phyloP scores from a whole-genome alignment of 1,140 invertebrate species.

The Pachyrhynchus sulphureomaculatus region DNA sequence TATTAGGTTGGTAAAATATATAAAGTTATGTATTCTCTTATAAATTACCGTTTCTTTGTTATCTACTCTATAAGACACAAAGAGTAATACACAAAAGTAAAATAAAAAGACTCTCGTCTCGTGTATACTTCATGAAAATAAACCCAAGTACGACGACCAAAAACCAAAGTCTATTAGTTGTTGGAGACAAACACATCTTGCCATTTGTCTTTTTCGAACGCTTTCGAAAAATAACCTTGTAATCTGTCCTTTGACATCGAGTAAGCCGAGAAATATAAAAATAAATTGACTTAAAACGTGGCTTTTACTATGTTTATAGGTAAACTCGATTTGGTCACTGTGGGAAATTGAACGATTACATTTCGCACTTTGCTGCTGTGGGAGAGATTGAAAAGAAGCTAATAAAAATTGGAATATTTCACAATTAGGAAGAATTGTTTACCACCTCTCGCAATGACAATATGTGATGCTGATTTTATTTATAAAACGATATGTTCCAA shows the following conservation, averaged over 20 bases:
- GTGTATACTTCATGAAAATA: too few species aligned
- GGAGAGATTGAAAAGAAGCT: too few species aligned
- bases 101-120: too few species aligned
- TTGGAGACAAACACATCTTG: constrained; percentile 35
- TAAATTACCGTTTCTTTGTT: not conserved
- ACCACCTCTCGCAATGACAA: too few species aligned
- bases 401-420: too few species aligned
- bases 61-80: not conserved
- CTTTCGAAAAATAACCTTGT: constrained; percentile 42
- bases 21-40: not conserved
- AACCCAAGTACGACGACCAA: too few species aligned
- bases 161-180: too few species aligned
- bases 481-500: too few species aligned
- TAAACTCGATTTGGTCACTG: constrained; percentile 5
- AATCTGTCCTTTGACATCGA: constrained; percentile 39
- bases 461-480: too few species aligned
- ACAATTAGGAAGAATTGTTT: too few species aligned
- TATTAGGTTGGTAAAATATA: too few species aligned
- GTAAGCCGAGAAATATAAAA: constrained; percentile 30
- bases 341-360: not conserved
- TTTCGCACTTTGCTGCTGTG: too few species aligned
- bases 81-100: not conserved
- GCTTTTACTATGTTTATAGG: constrained; percentile 4
- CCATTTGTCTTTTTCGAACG: constrained; percentile 42
- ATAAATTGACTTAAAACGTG: constrained; percentile 33